Evolutionary conservation across 2,113 vertebrate genomes (phyloP).

Genomic region (Paraplagusia blochii): DNA sequence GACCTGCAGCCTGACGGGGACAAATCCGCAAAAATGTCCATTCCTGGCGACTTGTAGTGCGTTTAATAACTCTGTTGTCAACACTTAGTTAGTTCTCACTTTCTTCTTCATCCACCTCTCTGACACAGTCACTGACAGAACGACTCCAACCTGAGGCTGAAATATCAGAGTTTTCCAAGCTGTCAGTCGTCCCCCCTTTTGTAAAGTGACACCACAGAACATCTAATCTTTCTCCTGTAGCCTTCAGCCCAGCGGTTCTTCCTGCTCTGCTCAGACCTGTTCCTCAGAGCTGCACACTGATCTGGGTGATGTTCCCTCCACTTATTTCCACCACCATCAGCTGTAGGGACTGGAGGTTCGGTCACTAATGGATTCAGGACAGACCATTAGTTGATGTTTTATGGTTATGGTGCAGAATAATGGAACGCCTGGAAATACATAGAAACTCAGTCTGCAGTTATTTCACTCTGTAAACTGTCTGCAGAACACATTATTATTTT

Average conservation of each 20-base stretch:
- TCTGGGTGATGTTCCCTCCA: background rate
- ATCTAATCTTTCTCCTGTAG: constrained; percentile 23
- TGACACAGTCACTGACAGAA: background rate
- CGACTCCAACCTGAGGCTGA: background rate
- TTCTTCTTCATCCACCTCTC: too few relatives aligned
- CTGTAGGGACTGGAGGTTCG: background rate
- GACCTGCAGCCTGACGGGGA: background rate
- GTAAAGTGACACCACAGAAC: constrained; percentile 12
- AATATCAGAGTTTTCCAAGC: constrained; percentile 10
- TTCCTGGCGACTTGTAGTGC: too few relatives aligned
- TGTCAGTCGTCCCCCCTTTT: constrained; percentile 15
- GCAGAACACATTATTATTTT: constrained; percentile 29
- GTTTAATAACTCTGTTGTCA: too few relatives aligned
- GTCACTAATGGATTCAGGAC: constrained; percentile 22
- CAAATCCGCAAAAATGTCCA: too few relatives aligned
- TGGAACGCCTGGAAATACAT: background rate
- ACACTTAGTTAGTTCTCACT: too few relatives aligned
- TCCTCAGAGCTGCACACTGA: background rate
- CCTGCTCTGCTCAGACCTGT: constrained; percentile 5
- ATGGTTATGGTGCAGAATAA: constrained; percentile 10
- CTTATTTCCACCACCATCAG: background rate
- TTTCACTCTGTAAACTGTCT: constrained; percentile 17
- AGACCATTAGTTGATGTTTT: constrained; percentile 15
- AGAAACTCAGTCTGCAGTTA: background rate
- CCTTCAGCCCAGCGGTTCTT: constrained; percentile 13